Base-by-base conservation (phyloP, 2,113 vertebrate genomes). In the Caranx melampygus region DNA sequence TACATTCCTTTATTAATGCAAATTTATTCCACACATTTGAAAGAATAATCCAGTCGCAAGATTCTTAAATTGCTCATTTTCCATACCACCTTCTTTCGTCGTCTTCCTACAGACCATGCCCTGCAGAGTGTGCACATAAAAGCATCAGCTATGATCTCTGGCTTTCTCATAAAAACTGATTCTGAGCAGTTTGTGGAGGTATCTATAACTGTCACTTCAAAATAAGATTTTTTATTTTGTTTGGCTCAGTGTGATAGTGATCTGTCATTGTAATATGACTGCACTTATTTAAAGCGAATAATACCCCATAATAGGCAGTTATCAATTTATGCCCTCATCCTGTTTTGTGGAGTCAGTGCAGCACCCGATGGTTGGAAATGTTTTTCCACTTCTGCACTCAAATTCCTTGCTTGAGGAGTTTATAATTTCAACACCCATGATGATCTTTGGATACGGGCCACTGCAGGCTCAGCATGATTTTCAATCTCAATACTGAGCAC, bases 381-480 rank as follows among this genome's bases (percentile, higher is more conserved):
- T 75, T 62, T 79, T 86, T 81, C 63, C 65, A 75, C 79, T 58
- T 58, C 55, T 65, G 33, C 64, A 69, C 59, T 62, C 59, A 74
- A 33, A 87, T 71, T 78, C 70, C 31, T 69, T 73, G 72, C 85
- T 88, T 83, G 71, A 83, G 69, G 68, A 88, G 86, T 86, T 91
- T 73, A 85, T 90, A 63, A 90, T 88, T 84, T 88, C 47, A 75
- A 55, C 82, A 72, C 78, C 62, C 62, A 54, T 85, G 74, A 82
- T 87, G 71, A 86, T 93, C 74, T 89, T 87, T 92, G 87, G 83
- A 85, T 76, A 58, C 9, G 14, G 51, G 77, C 87, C 88, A 89
- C n/a, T 54, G 72, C 65, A 52, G 62, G 51, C 79, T 82, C 76
- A 87, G 81, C 78, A 35, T 55, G 82, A 84, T 81, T 89, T 91